A percentile compares a stretch with the other conserved stretches of the same genome.
These are phyloP conservation scores for Noctua janthina DNA, from an alignment of 2,888 invertebrate genomes.

Conservation along the genomic window DNA sequence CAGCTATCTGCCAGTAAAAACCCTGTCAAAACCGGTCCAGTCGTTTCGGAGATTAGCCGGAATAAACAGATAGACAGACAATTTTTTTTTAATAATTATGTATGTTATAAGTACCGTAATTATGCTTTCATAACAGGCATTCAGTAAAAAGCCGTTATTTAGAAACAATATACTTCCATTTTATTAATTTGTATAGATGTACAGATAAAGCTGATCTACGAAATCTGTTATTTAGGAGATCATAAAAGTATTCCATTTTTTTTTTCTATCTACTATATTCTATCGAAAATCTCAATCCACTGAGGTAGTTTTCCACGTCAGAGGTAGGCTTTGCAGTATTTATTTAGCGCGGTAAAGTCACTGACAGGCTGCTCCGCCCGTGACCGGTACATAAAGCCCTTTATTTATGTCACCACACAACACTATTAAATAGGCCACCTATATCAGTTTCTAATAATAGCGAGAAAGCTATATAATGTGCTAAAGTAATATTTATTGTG, in stretches of 20 bases:
- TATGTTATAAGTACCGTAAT: no score
- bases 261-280: no score
- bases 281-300: background rate
- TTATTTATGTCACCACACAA: constrained; percentile 19
- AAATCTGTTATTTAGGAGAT: background rate
- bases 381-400: constrained; percentile 14
- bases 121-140: no score
- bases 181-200: no score
- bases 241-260: no score
- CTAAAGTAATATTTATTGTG: background rate
- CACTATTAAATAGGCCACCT: constrained; percentile 43
- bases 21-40: no score
- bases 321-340: constrained; percentile 2
- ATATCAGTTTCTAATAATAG: constrained; percentile 32
- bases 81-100: no score
- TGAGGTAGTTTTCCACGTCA: background rate
- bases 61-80: no score
- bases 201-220: background rate
- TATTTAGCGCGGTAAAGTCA: background rate
- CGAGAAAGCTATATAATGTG: background rate
- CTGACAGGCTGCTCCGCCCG: background rate
- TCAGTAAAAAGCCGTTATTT: no score
- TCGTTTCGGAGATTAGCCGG: no score
- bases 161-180: no score
- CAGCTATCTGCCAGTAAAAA: no score